Evolutionary conservation across 2,888 invertebrate genomes (phyloP), one percentile per base, ranked within the genome.

Genomic region (Blastobasis lacticolella): DNA sequence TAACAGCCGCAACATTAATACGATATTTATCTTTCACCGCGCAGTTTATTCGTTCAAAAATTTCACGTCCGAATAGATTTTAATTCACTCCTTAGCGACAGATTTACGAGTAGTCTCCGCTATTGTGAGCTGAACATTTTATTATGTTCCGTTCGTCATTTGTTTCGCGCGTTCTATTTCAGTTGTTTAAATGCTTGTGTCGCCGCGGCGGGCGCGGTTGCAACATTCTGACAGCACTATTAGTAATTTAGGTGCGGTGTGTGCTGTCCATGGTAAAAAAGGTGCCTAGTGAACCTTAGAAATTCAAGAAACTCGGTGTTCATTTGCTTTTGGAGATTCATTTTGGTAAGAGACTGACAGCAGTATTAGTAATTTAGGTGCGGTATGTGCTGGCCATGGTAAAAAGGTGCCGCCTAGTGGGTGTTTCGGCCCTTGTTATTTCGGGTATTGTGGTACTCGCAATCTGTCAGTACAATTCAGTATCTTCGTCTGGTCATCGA

Each of bases 51-150:
- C 66, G 61, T 58, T 57, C 62, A 64, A 58, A 57, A 71, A 70
- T 73, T 68, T 71, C 69, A 66, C 60, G 68, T 66, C 68, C 62
- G 64, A 67, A 73, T 71, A 66, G 67, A 66, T 70, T 75, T 77
- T 80, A 78, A 78, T 78, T 74, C 71, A 54, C 59, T 57, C 54
- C 55, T 52, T 49, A 53, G 56, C 56, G 80, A 84, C 78, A 76
- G 81, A 85, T 84, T 83, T 85, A 85, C 67, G 64, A 61, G 43
- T 52, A 45, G 38, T 55, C 60, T 54, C 44, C 57, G 67, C 78
- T 72, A 83, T 83, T 83, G 84, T 83, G 75, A 57, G 72, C 73
- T 66, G 69, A 71, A 69, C 66, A 67, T 72, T 70, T 73, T 71
- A 74, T 76, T 72, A 74, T 75, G 68, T 67, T 69, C 64, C 56